Evolutionary conservation across 2,797 vertebrate genomes (phyloP).

Genomic region (Artibeus jamaicensis): DNA sequence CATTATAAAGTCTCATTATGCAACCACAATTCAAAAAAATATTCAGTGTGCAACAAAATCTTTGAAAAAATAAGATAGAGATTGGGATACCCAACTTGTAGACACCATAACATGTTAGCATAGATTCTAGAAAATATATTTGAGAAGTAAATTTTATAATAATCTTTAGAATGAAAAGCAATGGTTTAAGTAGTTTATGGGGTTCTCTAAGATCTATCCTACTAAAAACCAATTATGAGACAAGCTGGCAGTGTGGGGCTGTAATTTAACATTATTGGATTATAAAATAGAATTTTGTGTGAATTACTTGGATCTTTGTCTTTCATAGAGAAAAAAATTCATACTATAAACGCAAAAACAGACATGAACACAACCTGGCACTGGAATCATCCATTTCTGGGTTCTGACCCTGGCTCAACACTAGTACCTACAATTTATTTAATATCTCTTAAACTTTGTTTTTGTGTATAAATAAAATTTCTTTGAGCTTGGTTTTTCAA

Average conservation of each 20-base stretch:
- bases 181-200: not conserved
- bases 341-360: not conserved
- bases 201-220: not conserved
- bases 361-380: not conserved
- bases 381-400: not conserved
- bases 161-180: not conserved
- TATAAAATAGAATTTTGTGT: not conserved
- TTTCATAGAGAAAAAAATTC: not conserved
- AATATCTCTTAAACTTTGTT: not conserved
- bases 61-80: not conserved
- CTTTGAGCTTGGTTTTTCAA: not conserved
- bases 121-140: not conserved
- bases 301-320: not conserved
- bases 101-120: not conserved
- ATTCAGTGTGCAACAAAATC: not conserved
- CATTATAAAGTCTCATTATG: not conserved
- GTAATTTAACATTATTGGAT: not conserved
- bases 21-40: not conserved
- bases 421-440: not conserved
- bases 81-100: not conserved
- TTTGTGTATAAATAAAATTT: not conserved
- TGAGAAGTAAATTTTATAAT: not conserved
- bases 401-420: not conserved
- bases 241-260: not conserved
- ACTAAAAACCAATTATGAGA: not conserved